A percentile compares a stretch with the other conserved stretches of the same genome.
Evolutionary conservation across 2,888 invertebrate genomes (phyloP).

Genomic region (Folsomia manolachei): DNA sequence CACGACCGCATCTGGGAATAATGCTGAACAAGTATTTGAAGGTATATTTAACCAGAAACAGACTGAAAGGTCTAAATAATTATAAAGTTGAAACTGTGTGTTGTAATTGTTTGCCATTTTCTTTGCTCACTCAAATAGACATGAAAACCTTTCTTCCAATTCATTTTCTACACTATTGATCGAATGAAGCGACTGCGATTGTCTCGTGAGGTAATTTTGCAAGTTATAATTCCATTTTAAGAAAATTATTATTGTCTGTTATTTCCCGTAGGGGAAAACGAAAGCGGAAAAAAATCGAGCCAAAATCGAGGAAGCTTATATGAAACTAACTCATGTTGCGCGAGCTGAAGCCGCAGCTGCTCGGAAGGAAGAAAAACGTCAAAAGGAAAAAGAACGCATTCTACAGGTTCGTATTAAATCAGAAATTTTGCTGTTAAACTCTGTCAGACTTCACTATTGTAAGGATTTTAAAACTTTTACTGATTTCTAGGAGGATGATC

Average conservation of each 20-base stretch:
- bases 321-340: conserved; percentile 93
- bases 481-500: conserved; percentile 78
- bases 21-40: conserved; percentile 68
- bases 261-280: conserved; percentile 65
- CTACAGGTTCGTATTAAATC: too few species aligned
- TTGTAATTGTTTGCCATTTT: too few species aligned
- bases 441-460: neutral
- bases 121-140: too few species aligned
- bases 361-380: conserved; percentile 85
- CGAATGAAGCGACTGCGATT: conserved; percentile 81
- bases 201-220: conserved; percentile 74
- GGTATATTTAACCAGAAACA: too few species aligned
- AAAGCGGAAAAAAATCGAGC: conserved; percentile 94
- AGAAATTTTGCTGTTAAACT: conserved; percentile 46
- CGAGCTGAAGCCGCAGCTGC: conserved; percentile 94
- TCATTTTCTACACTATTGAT: conserved; percentile 90
- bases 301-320: conserved; percentile 87
- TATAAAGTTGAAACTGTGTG: too few species aligned
- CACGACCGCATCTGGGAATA: conserved; percentile 61
- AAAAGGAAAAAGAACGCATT: conserved; percentile 90
- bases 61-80: too few species aligned
- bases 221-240: neutral
- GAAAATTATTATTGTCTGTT: neutral
- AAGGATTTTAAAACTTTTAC: neutral
- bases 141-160: conserved; percentile 75